A percentile compares a stretch with the other conserved stretches of the same genome.
Evolutionary conservation across 2,797 vertebrate genomes (phyloP).

Genomic region (Aselliscus stoliczkanus): DNA sequence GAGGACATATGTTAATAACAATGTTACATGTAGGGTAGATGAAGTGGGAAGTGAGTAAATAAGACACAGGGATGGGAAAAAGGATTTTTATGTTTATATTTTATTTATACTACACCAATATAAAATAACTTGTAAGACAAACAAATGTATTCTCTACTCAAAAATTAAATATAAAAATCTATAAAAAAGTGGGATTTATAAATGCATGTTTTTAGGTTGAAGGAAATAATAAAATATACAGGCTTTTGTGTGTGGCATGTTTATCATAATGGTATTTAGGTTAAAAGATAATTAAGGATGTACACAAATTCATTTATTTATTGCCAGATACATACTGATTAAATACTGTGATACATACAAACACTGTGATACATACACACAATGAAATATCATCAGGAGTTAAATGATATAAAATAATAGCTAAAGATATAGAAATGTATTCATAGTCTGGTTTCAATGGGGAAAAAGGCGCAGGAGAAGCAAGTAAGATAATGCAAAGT

Average conservation of each 20-base stretch:
- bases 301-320: neutral
- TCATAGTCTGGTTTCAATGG: neutral
- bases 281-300: neutral
- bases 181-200: neutral
- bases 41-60: neutral
- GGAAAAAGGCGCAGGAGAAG: neutral
- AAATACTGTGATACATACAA: neutral
- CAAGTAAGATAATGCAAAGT: neutral
- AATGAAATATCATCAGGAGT: neutral
- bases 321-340: neutral
- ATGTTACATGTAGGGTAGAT: neutral
- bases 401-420: slow-evolving; percentile 15
- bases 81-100: neutral
- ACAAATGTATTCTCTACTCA: neutral
- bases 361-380: neutral
- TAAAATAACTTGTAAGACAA: neutral
- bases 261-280: neutral
- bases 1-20: neutral
- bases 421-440: neutral
- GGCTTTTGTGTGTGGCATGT: neutral
- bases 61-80: neutral
- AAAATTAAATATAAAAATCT: slow-evolving; percentile 5
- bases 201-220: neutral
- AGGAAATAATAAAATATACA: neutral
- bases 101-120: neutral